Conservation (phyloP, 1,140 invertebrate genomes). For the Galleria mellonella region DNA sequence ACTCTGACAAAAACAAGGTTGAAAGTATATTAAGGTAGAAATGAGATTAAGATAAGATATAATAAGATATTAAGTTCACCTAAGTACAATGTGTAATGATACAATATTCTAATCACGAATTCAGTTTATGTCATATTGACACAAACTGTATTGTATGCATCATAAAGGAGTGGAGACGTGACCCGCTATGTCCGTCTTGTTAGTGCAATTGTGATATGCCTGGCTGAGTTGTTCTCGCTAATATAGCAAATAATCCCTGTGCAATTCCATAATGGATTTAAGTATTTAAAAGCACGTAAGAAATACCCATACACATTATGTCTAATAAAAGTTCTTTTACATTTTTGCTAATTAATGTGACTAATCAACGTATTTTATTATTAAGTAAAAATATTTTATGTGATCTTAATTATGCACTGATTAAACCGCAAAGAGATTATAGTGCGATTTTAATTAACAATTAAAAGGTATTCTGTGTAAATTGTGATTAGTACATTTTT, state of each 20-base stretch:
- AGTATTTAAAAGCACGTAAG: too few species aligned
- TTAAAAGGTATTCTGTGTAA: slow-evolving; percentile 5
- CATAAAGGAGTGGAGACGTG: slow-evolving; percentile 16
- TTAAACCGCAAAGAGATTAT: too few species aligned
- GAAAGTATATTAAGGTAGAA: too few species aligned
- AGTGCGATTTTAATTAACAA: slow-evolving; percentile 15
- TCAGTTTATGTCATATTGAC: slow-evolving; percentile 5
- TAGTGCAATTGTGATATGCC: slow-evolving; percentile 22
- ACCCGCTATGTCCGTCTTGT: slow-evolving; percentile 21
- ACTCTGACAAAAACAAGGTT: too few species aligned
- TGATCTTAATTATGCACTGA: slow-evolving; percentile 19
- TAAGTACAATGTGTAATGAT: too few species aligned
- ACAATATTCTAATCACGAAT: slow-evolving; percentile 1
- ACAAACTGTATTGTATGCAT: slow-evolving; percentile 4
- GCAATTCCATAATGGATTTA: slow-evolving; percentile 4
- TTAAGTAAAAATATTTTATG: slow-evolving; percentile 6
- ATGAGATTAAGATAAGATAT: too few species aligned
- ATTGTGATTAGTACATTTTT: too few species aligned
- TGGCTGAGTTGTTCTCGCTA: slow-evolving; percentile 1
- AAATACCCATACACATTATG: slow-evolving; percentile 1
- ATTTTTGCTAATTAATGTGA: slow-evolving; percentile 3
- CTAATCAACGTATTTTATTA: slow-evolving; percentile 9
- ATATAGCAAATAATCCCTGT: neutral
- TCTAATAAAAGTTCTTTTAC: neutral
- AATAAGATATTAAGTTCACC: too few species aligned